Conservation (phyloP, 2,797 vertebrate genomes). For the Alosa sapidissima region DNA sequence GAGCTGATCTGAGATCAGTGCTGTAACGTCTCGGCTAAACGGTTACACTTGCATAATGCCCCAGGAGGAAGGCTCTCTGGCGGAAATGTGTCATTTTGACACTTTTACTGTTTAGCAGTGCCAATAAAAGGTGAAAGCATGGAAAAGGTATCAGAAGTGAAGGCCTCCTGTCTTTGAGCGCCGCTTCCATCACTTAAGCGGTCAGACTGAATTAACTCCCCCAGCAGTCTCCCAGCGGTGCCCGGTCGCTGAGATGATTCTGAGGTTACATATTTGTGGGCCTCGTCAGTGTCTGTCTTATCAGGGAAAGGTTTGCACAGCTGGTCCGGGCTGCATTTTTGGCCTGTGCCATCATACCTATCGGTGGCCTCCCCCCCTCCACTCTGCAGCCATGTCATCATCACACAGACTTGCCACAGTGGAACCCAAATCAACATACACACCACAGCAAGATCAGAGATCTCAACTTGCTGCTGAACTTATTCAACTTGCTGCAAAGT, state of each 20-base stretch:
- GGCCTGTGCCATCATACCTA: not conserved
- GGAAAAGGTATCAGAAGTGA: not conserved
- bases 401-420: not conserved
- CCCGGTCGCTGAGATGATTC: not conserved
- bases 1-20: not conserved
- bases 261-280: slow-evolving; percentile 7
- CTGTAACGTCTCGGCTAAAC: not conserved
- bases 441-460: too few relatives aligned
- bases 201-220: not conserved
- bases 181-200: not conserved
- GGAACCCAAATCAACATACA: not conserved
- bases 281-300: not conserved
- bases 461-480: too few relatives aligned
- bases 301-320: not conserved
- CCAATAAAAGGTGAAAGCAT: not conserved
- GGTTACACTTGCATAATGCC: not conserved
- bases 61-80: not conserved
- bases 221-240: not conserved
- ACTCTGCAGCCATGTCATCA: not conserved
- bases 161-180: not conserved
- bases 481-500: too few relatives aligned
- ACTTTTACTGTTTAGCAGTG: not conserved
- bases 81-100: slow-evolving; percentile 1
- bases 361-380: not conserved
- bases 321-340: not conserved